phyloP scores from a whole-genome alignment of 2,888 invertebrate species.

The Pollenia amentaria region DNA sequence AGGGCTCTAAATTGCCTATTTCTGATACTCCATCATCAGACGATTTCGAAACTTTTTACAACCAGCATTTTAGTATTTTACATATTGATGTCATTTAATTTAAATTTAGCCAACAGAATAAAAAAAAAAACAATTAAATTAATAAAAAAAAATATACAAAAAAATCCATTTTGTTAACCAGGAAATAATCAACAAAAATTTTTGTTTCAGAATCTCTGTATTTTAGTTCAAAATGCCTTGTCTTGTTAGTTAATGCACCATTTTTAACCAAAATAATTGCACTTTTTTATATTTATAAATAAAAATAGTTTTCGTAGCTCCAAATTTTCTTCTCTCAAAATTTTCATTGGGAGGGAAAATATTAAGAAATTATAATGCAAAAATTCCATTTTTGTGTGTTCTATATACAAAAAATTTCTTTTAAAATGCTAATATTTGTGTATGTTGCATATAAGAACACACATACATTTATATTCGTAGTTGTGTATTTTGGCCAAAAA shows the following conservation, averaged over 20 bases:
- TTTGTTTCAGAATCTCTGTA: neutral
- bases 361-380: conserved; percentile 3
- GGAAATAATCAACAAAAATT: neutral
- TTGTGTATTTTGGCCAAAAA: conserved; percentile 56
- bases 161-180: too few species aligned
- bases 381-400: conserved; percentile 16
- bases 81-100: too few species aligned
- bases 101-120: too few species aligned
- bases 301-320: conserved; percentile 44
- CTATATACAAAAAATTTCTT: conserved; percentile 36
- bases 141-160: too few species aligned
- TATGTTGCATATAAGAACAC: neutral
- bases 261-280: neutral
- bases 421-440: neutral
- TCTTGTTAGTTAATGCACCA: neutral
- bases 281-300: conserved; percentile 23
- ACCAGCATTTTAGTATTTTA: too few species aligned
- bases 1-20: too few species aligned
- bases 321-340: conserved; percentile 12
- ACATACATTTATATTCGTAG: neutral
- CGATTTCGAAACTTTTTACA: too few species aligned
- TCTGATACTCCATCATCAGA: too few species aligned
- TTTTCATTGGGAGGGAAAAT: conserved; percentile 9
- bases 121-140: too few species aligned
- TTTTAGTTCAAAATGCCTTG: neutral